These are phyloP conservation scores for Cygnus olor DNA, from an alignment of 2,797 vertebrate genomes.

Conservation along the genomic window DNA sequence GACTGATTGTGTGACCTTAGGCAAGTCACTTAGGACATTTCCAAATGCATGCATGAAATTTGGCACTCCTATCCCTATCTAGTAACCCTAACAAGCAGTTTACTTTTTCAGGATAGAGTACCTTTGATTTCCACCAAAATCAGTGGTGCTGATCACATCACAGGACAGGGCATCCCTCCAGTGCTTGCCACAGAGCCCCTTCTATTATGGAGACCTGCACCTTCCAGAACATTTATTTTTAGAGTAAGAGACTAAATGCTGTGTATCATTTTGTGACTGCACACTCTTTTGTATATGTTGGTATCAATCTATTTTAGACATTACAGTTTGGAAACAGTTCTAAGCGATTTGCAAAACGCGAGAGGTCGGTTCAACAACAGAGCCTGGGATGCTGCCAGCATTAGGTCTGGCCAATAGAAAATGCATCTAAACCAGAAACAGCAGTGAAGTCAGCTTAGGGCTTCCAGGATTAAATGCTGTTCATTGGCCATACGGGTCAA, in stretches of 20 bases:
- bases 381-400: background rate
- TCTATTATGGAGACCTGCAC: background rate
- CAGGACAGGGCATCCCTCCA: background rate
- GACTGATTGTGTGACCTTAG: background rate
- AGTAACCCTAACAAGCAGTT: background rate
- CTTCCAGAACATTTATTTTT: background rate
- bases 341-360: background rate
- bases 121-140: background rate
- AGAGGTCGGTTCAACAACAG: background rate
- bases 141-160: background rate
- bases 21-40: background rate
- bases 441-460: background rate
- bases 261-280: background rate
- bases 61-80: background rate
- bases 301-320: background rate
- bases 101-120: background rate
- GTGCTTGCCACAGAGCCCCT: background rate
- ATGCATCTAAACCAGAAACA: background rate
- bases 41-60: background rate
- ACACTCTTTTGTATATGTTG: background rate
- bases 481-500: background rate
- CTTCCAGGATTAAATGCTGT: background rate
- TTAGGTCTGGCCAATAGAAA: background rate
- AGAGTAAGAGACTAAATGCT: background rate
- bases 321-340: constrained; percentile 15